These are phyloP conservation scores for Erpobdella octoculata DNA, from an alignment of 2,888 invertebrate species.

Conservation along the genomic window DNA sequence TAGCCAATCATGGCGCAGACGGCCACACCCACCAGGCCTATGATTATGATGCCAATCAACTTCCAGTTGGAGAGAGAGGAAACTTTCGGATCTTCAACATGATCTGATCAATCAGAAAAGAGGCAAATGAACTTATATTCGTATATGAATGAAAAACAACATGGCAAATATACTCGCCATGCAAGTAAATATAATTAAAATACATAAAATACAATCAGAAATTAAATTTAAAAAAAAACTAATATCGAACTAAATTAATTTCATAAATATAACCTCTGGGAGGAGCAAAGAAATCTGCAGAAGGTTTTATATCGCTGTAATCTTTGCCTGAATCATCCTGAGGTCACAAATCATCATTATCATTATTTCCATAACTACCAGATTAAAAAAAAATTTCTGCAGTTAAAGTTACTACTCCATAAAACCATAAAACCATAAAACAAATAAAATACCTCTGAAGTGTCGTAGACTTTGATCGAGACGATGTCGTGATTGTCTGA, in stretches of 20 bases:
- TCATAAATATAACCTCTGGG: conserved; percentile 62
- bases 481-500: conserved; percentile 92
- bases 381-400: too few species aligned
- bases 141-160: too few species aligned
- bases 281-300: conserved; percentile 78
- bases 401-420: too few species aligned
- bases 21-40: conserved; percentile 72
- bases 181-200: too few species aligned
- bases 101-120: conserved; percentile 57
- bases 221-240: too few species aligned
- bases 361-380: too few species aligned
- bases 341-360: too few species aligned
- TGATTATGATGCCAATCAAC: conserved; percentile 77
- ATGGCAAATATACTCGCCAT: too few species aligned
- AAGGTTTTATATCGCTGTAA: conserved; percentile 74
- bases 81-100: conserved; percentile 72
- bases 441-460: conserved; percentile 62
- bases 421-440: neutral
- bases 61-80: conserved; percentile 72
- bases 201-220: too few species aligned
- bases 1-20: conserved; percentile 78
- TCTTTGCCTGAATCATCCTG: conserved; percentile 54
- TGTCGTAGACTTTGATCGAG: conserved; percentile 81
- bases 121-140: neutral
- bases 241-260: too few species aligned